Conservation (phyloP, 1,140 invertebrate genomes). For the Drosophila melanica region DNA sequence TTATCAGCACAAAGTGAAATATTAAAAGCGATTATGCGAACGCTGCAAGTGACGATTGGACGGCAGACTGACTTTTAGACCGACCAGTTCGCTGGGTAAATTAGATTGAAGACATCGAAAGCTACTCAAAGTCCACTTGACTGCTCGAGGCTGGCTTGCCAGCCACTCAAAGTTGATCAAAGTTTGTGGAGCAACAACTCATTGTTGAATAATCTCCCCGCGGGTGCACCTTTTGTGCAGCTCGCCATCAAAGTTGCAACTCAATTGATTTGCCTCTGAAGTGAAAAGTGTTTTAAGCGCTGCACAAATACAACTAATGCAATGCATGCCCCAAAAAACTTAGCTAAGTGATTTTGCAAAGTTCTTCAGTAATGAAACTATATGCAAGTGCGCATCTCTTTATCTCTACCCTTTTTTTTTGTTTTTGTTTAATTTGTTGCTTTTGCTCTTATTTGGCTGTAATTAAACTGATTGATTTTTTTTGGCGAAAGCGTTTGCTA, state of each 20-base stretch:
- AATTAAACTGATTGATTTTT: conserved; percentile 67
- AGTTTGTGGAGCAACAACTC: conserved; percentile 63
- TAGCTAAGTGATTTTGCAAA: conserved; percentile 48
- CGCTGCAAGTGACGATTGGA: neutral
- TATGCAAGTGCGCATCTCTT: conserved; percentile 14
- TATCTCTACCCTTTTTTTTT: conserved; percentile 1
- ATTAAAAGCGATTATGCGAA: conserved; percentile 59
- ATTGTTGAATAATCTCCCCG: conserved; percentile 28
- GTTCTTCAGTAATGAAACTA: conserved; percentile 38
- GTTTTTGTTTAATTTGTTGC: neutral
- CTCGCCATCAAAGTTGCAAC: conserved; percentile 61
- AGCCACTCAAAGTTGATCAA: conserved; percentile 65
- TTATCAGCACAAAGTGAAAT: conserved; percentile 39
- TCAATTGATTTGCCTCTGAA: conserved; percentile 68
- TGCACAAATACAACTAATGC: conserved; percentile 70
- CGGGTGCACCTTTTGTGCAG: conserved; percentile 54
- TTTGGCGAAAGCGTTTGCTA: conserved; percentile 9
- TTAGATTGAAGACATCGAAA: conserved; percentile 72
- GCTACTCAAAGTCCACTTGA: conserved; percentile 69
- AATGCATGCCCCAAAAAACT: conserved; percentile 55
- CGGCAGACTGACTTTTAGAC: conserved; percentile 7
- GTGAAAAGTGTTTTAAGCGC: conserved; percentile 64
- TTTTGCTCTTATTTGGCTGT: conserved; percentile 4
- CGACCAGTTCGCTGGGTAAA: conserved; percentile 24
- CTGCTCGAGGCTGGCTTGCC: conserved; percentile 21